Evolutionary conservation across 1,140 invertebrate genomes (phyloP).

Genomic region (Apis cerana): DNA sequence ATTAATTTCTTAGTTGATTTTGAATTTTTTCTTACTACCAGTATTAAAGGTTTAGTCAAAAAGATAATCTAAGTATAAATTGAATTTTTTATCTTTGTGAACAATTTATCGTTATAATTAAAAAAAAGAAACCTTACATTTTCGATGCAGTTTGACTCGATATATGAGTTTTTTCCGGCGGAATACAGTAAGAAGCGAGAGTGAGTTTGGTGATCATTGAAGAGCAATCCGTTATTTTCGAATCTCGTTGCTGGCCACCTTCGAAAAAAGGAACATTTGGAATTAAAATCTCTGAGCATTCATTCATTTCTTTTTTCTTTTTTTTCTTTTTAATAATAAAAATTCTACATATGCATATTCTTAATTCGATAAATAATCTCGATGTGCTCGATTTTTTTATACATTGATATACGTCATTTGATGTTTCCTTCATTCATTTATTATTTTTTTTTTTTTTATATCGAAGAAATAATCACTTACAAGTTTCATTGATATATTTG

Average conservation of each 20-base stretch:
- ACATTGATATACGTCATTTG: too few species aligned
- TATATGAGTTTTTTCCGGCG: constrained; percentile 61
- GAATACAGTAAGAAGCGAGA: constrained; percentile 54
- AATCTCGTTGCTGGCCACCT: not conserved
- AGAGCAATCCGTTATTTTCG: constrained; percentile 26
- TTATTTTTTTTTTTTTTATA: not conserved
- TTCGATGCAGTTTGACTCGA: constrained; percentile 33
- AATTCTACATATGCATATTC: too few species aligned
- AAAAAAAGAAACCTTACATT: not conserved
- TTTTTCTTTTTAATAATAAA: too few species aligned
- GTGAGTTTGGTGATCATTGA: constrained; percentile 60
- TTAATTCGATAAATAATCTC: too few species aligned
- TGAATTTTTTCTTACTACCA: too few species aligned
- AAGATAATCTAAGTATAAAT: too few species aligned
- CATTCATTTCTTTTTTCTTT: too few species aligned
- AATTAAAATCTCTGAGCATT: not conserved
- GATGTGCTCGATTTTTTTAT: too few species aligned
- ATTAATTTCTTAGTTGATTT: too few species aligned
- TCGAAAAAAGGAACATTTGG: not conserved
- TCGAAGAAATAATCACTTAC: constrained; percentile 11
- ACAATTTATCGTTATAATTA: too few species aligned
- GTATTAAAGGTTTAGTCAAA: too few species aligned
- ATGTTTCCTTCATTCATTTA: not conserved
- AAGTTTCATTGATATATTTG: constrained; percentile 21
- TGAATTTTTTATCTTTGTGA: too few species aligned